Evolutionary conservation across 1,140 invertebrate genomes (phyloP).

Genomic region (Neuroterus valhalla): DNA sequence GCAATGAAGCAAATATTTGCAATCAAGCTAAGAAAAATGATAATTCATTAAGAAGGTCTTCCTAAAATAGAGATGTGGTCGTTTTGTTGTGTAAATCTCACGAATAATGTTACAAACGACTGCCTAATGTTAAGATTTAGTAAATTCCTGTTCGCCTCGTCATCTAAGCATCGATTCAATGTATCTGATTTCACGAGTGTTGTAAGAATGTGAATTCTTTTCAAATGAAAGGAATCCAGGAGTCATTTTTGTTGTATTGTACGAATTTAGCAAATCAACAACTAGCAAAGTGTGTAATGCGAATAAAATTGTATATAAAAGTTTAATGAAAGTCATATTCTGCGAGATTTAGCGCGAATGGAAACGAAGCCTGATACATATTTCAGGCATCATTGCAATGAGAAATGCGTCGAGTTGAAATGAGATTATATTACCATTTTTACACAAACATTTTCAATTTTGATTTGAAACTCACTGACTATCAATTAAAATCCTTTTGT

Average conservation of each 20-base stretch:
- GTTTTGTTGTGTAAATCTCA: no score
- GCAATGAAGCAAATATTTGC: conserved; percentile 14
- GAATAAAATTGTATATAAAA: conserved; percentile 58
- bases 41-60: background rate
- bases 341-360: conserved; percentile 40
- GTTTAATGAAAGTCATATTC: conserved; percentile 64
- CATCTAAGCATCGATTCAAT: background rate
- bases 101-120: background rate
- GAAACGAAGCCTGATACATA: background rate
- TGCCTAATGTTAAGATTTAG: background rate
- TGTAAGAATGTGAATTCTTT: conserved; percentile 17
- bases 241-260: conserved; percentile 12
- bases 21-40: no score
- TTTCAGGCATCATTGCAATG: conserved; percentile 23
- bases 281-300: conserved; percentile 51
- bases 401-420: conserved; percentile 46
- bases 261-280: conserved; percentile 33
- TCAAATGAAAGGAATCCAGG: background rate
- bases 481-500: no score
- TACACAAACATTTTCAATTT: background rate
- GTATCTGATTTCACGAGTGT: background rate
- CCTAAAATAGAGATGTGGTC: background rate
- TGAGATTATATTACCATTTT: conserved; percentile 1
- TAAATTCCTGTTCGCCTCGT: background rate
- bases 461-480: background rate